Evolutionary conservation across 2,888 invertebrate genomes (phyloP), one percentile per base, ranked within the genome.

Genomic region (Trichogramma evanescens): DNA sequence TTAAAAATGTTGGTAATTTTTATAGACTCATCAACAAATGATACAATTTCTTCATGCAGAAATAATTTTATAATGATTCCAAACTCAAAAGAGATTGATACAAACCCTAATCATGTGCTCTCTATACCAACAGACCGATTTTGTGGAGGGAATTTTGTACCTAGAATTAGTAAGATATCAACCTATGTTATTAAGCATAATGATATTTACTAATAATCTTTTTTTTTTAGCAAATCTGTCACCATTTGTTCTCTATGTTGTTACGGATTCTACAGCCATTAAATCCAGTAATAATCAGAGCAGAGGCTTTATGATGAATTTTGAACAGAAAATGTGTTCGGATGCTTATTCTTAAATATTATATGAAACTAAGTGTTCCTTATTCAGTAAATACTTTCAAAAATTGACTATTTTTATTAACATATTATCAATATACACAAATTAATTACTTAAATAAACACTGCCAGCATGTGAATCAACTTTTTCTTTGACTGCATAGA

Each of bases 31-130:
- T 6, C 26, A 54, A 48, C 49, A 13, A 40, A 42, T 43, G 39
- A 6, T 40, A 48, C 52, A 40, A 52, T 51, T 26, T n/a, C 8
- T 10, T 8, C 79, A 78, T 91, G 91, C 70, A 83, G 81, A 51
- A 85, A 85, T 0, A 91, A 91, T 78, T 91, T 86, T 71, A 83
- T 91, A 7, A 83, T 90, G 4, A 86, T 92, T 67, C 88, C 91
- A 3, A 84, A 86, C 75, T 87, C 90, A 0, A 75, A 68, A 0
- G 75, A 78, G 13, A 74, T 67, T 46, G 51, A 74, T 73, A 50
- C 71, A 71, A 6, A 74, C 76, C 50, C 63, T 26, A 70, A 49
- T 58, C 74, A 38, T 79, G 26, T 26, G 26, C 26, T 26, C 26
- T 81, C 62, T 81, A 39, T 13, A 40, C 4, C 6, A 4, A 54